Conservation (phyloP, 1,140 invertebrate species). For the Leptonema lineaticorne region DNA sequence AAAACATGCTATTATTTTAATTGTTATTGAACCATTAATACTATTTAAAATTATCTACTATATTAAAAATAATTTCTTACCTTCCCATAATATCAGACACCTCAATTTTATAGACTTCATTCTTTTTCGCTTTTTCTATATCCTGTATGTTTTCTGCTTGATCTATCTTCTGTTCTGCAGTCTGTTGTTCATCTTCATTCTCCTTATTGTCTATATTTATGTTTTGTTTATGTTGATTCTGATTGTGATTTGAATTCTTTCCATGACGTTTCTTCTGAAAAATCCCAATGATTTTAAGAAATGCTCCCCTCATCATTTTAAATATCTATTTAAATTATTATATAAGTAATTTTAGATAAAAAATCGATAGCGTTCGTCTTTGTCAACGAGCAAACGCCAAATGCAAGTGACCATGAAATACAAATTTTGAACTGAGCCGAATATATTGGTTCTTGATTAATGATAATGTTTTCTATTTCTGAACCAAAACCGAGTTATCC, state of each 20-base stretch:
- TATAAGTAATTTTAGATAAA: neutral
- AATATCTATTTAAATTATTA: neutral
- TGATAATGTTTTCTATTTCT: no score
- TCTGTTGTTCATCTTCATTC: conserved; percentile 39
- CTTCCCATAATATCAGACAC: conserved; percentile 58
- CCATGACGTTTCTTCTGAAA: conserved; percentile 51
- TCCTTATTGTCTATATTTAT: conserved; percentile 41
- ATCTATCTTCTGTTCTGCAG: conserved; percentile 16
- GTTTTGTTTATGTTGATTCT: neutral
- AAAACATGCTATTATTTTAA: no score
- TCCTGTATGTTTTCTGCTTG: no score
- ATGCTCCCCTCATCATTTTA: conserved; percentile 31
- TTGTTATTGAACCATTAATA: no score
- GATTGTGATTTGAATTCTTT: conserved; percentile 38
- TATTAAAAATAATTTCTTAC: conserved; percentile 41
- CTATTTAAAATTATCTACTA: no score
- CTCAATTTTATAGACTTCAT: conserved; percentile 51
- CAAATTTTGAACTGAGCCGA: no score
- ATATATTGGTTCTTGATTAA: no score
- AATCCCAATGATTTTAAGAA: conserved; percentile 33
- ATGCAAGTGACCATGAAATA: neutral
- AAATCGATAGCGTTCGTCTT: neutral
- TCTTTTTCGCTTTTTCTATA: conserved; percentile 14
- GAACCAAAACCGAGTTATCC: no score
- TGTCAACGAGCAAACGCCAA: neutral